A percentile compares a stretch with the other conserved stretches of the same genome.
phyloP scores from a whole-genome alignment of 2,113 vertebrate genomes.

The Mesoclemmys tuberculata region DNA sequence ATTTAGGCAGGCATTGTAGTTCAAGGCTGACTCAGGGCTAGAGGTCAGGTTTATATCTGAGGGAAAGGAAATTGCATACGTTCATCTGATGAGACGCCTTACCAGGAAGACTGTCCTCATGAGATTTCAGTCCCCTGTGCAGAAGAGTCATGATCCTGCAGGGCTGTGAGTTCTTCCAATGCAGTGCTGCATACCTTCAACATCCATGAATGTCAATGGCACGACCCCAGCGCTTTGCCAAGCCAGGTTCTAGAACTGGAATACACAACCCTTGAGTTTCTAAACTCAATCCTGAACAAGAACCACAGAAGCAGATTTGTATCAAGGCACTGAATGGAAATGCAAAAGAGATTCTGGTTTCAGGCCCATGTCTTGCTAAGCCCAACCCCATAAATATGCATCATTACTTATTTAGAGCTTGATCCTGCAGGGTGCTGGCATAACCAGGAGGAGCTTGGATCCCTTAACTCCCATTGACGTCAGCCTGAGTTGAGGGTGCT shows the following conservation, averaged over 20 bases:
- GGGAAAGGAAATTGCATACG: background rate
- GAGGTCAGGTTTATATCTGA: constrained; percentile 15
- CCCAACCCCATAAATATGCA: background rate
- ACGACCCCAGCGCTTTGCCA: background rate
- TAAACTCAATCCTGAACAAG: background rate
- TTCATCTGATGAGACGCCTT: background rate
- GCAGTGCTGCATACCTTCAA: background rate
- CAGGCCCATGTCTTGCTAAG: background rate
- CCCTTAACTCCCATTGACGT: background rate
- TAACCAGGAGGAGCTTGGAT: background rate
- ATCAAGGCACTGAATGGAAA: background rate
- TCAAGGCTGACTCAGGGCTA: constrained; percentile 13
- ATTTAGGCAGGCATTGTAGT: constrained; percentile 66
- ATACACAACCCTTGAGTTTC: background rate
- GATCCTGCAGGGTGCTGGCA: background rate
- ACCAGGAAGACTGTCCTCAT: background rate
- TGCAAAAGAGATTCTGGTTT: background rate
- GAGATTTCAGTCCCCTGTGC: background rate
- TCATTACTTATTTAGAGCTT: background rate
- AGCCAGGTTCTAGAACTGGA: background rate
- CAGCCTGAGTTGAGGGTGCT: background rate
- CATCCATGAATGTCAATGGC: background rate
- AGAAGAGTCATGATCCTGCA: background rate
- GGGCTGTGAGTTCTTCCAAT: background rate
- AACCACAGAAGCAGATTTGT: background rate